Evolutionary conservation across 2,797 vertebrate genomes (phyloP).

Genomic region (Todus mexicanus): DNA sequence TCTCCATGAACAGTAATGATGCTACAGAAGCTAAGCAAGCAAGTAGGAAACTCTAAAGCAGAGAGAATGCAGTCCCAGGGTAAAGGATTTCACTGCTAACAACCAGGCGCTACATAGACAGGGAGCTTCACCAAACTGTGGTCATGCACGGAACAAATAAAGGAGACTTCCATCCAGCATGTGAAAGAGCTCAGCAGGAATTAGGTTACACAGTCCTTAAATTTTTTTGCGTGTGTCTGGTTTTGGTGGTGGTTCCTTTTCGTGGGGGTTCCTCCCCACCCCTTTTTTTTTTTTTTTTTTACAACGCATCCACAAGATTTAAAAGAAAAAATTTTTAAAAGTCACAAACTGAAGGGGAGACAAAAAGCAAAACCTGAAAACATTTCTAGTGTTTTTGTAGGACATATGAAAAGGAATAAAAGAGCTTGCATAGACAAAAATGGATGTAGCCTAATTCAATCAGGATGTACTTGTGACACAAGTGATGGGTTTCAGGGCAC

Average conservation of each 20-base stretch:
- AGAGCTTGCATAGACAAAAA: neutral
- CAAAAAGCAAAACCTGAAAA: neutral
- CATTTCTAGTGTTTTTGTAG: neutral
- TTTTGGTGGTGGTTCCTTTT: no score
- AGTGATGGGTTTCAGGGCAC: neutral
- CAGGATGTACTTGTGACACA: neutral
- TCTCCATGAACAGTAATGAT: neutral
- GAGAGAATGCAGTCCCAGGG: neutral
- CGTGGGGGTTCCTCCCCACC: no score
- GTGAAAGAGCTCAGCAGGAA: neutral
- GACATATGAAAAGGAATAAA: neutral
- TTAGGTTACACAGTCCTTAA: rapidly evolving
- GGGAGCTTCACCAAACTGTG: neutral
- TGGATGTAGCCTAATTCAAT: neutral
- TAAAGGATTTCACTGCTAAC: neutral
- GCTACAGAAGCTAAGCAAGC: neutral
- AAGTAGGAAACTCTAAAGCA: neutral
- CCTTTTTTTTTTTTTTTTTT: neutral
- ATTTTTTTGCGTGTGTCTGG: no score
- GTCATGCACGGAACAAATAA: neutral
- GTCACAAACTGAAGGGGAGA: neutral
- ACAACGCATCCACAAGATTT: neutral
- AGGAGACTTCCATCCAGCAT: neutral
- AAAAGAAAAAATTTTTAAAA: neutral
- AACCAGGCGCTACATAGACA: rapidly evolving